Evolutionary conservation across 2,113 vertebrate genomes (phyloP).

Genomic region (Tangachromis dhanisi): DNA sequence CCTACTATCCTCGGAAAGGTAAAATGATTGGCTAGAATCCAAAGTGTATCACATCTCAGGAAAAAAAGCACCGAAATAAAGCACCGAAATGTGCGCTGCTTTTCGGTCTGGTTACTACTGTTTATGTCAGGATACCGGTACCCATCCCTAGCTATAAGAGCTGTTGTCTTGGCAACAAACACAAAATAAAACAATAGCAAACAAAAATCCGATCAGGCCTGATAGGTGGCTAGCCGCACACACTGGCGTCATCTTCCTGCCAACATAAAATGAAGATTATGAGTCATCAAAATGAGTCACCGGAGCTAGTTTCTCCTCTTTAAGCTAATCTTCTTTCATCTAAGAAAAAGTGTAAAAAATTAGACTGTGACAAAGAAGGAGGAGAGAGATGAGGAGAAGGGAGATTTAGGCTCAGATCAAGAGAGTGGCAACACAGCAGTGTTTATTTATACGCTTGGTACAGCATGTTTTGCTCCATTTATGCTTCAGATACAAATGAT

Average conservation of each 20-base stretch:
- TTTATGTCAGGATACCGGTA: neutral
- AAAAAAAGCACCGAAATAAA: neutral
- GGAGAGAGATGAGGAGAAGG: neutral
- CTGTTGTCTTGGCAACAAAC: neutral
- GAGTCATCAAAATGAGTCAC: neutral
- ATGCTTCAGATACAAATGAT: neutral
- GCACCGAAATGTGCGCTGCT: neutral
- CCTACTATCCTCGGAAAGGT: accelerated
- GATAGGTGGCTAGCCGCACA: neutral
- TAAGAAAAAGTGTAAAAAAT: neutral
- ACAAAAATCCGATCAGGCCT: neutral
- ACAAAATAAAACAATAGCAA: neutral
- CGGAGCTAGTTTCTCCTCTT: neutral
- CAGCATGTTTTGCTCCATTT: neutral
- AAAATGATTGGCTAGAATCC: neutral
- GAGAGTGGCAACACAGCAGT: neutral
- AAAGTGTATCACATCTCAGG: accelerated
- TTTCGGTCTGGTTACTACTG: neutral
- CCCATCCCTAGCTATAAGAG: neutral
- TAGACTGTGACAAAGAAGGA: neutral
- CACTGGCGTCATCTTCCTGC: neutral
- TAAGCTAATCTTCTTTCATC: neutral
- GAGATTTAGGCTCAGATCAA: neutral
- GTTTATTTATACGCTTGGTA: neutral
- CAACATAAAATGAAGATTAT: neutral